A percentile compares a stretch with the other conserved stretches of the same genome.
These are phyloP conservation scores for Enteromius mattozi DNA, from an alignment of 2,797 vertebrate species.

Conservation along the genomic window DNA sequence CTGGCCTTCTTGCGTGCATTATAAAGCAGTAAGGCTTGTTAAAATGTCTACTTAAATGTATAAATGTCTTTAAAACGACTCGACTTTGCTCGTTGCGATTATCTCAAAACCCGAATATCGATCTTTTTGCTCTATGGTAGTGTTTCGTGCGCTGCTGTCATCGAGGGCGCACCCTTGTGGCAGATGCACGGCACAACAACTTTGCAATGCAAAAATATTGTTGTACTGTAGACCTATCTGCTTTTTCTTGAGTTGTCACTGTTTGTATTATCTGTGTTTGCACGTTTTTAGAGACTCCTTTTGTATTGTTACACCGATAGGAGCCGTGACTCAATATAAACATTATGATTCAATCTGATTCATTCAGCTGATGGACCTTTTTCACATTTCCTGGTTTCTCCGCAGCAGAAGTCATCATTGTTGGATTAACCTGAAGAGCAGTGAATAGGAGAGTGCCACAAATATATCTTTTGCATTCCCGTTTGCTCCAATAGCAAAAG, in stretches of 20 bases:
- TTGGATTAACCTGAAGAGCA: no score
- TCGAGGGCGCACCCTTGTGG: neutral
- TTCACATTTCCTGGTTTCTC: no score
- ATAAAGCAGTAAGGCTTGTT: neutral
- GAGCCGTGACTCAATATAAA: neutral
- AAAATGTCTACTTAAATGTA: neutral
- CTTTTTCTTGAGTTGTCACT: neutral
- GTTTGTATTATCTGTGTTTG: constrained; percentile 1
- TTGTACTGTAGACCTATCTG: no score
- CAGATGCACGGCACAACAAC: neutral
- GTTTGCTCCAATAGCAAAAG: no score
- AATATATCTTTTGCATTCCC: no score
- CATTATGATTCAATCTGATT: neutral
- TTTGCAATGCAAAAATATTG: neutral
- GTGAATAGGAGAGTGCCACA: no score
- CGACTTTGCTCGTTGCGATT: no score
- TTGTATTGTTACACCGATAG: neutral
- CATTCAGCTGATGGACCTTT: neutral
- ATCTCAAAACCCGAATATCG: neutral
- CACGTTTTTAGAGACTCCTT: neutral
- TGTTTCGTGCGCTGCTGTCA: neutral
- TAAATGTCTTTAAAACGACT: neutral
- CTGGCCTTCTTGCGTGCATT: neutral
- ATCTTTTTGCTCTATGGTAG: neutral
- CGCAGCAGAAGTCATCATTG: no score